These are phyloP conservation scores for Dasysyrphus tricinctus DNA, from an alignment of 2,888 invertebrate genomes.

Conservation along the genomic window DNA sequence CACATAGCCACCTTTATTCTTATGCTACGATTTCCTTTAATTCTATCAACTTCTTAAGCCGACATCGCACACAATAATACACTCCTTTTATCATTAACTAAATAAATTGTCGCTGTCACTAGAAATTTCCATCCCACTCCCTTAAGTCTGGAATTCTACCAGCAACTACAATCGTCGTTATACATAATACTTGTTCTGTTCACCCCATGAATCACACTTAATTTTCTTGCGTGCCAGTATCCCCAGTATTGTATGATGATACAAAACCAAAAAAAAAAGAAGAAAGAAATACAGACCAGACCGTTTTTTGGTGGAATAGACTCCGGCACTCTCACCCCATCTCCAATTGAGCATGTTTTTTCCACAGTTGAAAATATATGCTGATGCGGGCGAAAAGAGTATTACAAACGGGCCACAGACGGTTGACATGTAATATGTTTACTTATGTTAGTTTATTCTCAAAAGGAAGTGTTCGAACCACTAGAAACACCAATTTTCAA, in stretches of 20 bases:
- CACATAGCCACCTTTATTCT: neutral
- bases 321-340: neutral
- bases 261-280: neutral
- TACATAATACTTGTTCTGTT: constrained; percentile 19
- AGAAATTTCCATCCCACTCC: constrained; percentile 26
- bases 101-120: constrained; percentile 36
- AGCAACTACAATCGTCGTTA: neutral
- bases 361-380: constrained; percentile 24
- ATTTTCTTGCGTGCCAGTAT: constrained; percentile 32
- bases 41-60: neutral
- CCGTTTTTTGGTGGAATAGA: neutral
- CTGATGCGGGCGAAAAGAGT: constrained; percentile 9
- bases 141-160: constrained; percentile 10
- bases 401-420: constrained; percentile 7
- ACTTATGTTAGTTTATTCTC: neutral
- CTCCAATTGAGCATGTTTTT: constrained; percentile 3
- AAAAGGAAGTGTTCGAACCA: constrained; percentile 24
- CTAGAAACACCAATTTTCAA: constrained; percentile 27
- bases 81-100: constrained; percentile 30
- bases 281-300: constrained; percentile 2
- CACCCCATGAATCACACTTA: constrained; percentile 29
- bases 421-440: constrained; percentile 21
- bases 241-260: constrained; percentile 5
- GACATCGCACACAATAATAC: constrained; percentile 23
- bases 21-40: neutral